Base-by-base conservation (phyloP, 2,113 vertebrate species). In the Ibidorhyncha struthersii region DNA sequence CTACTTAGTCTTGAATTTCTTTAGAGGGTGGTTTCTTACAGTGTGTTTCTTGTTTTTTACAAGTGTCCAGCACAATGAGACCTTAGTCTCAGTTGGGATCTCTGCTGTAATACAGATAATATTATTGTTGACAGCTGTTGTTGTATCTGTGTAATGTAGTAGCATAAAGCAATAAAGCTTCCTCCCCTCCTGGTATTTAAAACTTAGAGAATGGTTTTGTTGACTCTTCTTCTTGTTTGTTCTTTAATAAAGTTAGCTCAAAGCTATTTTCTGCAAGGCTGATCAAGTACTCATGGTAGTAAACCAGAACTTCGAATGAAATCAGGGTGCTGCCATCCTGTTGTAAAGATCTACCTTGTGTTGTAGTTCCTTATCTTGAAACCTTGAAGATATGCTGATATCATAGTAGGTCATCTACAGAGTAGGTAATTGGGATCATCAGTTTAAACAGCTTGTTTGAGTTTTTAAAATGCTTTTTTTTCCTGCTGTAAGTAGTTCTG, bases 81-180 rank as follows among this genome's bases (percentile, higher is more conserved):
- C 73, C 83, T 92, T 81, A 96, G 55, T 93, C 83, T 85, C 70
- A 85, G 49, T 34, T 96, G 91, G 77, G 86, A 93, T 85, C 58
- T 89, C 70, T 91, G 86, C 25, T 95, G 58, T 73, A 93, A 87
- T 94, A 96, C 89, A 91, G 93, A 95, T 97, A 93, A 89, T 94
- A 95, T 94, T 97, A 87, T 93, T 96, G 93, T 96, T 95, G 96
- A 97, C 89, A 94, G 84, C 78, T 94, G 86, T 90, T 93, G 90
- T 91, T 97, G 91, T 97, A 93, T 89, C 94, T 96, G 96, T 91
- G 95, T 96, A 97, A 96, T 94, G 91, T 89, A 93, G 93, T 95
- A 97, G 97, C 93, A 53, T 93, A 95, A 96, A 97, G 91, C 62
- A 91, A 97, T 97, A 97, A 94, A 96, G 62, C 81, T 93, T 86